Base-by-base conservation (phyloP, 2,113 vertebrate species). In the Recurvirostra avosetta region DNA sequence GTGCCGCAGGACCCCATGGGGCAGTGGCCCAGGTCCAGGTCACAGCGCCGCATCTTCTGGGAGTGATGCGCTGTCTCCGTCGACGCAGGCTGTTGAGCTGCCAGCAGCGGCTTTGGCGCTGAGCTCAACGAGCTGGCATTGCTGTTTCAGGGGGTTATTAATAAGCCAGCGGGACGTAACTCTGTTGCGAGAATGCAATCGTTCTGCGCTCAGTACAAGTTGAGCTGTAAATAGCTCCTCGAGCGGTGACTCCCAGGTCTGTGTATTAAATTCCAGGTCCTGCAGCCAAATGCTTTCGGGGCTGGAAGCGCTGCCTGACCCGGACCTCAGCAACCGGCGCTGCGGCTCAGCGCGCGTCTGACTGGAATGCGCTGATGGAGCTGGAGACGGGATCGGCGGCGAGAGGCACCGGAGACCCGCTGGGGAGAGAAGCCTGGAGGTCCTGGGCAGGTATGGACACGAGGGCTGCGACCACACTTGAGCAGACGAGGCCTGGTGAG, bases 341-440 rank as follows among this genome's bases (percentile, higher is more conserved):
- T 15, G 65, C 0, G 1, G 72, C 62, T 73, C 41, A 0, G n/a
- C 2, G 0, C 0, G 12, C 16, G 8, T 74, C 40, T 55, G 80
- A 30, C 9, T 0, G 3, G 75, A 23, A 52, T 22, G 1, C 1
- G 9, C 53, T 41, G 59, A 10, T 43, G 45, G 77, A 26, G 52
- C 52, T 34, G 76, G 45, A 4, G 43, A 11, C 0, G 6, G 70
- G 38, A 21, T 17, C 3, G 2, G 26, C 4, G 1, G 27, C 1
- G 2, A 55, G 70, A 49, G 36, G 72, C 49, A 55, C 36, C 25
- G 12, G 41, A 15, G 41, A 23, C 14, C 7, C 15, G 63, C 84
- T 40, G 65, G n/a, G 40, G 38, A 73, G 15, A 38, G 47, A 8
- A n/a, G 32, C 61, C 25, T 23, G 47, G 23, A 26, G 68, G 20